Percentiles rank a stretch among this genome's conserved stretches.
phyloP scores from a whole-genome alignment of 2,888 invertebrate genomes.

The Arctia plantaginis region DNA sequence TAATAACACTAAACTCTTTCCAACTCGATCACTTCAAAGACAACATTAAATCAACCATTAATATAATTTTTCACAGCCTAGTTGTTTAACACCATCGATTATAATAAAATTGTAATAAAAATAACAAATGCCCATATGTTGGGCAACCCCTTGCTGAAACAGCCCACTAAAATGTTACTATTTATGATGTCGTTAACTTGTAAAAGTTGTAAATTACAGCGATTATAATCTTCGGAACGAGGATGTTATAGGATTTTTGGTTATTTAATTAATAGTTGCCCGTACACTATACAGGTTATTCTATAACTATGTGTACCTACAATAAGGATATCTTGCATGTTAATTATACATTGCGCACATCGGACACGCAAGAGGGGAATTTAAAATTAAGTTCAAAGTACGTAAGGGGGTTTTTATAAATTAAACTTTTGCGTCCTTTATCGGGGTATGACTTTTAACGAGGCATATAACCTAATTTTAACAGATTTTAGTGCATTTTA shows the following conservation, averaged over 20 bases:
- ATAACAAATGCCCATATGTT: conserved; percentile 39
- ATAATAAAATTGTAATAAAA: conserved; percentile 38
- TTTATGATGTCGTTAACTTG: conserved; percentile 74
- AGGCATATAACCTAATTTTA: neutral
- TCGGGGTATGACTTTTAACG: neutral
- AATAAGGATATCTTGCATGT: conserved; percentile 41
- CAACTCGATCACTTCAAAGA: conserved; percentile 5
- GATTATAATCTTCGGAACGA: conserved; percentile 63
- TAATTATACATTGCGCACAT: conserved; percentile 39
- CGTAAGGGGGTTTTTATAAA: conserved; percentile 5
- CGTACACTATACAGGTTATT: conserved; percentile 21
- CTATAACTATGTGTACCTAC: conserved; percentile 12
- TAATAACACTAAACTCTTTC: neutral
- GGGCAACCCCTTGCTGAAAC: conserved; percentile 44
- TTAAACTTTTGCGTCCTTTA: conserved; percentile 5
- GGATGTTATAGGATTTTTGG: conserved; percentile 53
- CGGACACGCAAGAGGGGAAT: conserved; percentile 42
- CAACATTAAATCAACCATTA: neutral
- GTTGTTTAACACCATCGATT: conserved; percentile 40
- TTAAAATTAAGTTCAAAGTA: conserved; percentile 31
- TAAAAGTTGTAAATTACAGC: conserved; percentile 69
- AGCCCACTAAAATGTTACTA: conserved; percentile 56
- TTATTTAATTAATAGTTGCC: conserved; percentile 53
- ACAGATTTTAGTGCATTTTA: neutral
- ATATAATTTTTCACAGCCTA: conserved; percentile 17